phyloP scores from a whole-genome alignment of 2,797 vertebrate species.

The Microchirus variegatus region DNA sequence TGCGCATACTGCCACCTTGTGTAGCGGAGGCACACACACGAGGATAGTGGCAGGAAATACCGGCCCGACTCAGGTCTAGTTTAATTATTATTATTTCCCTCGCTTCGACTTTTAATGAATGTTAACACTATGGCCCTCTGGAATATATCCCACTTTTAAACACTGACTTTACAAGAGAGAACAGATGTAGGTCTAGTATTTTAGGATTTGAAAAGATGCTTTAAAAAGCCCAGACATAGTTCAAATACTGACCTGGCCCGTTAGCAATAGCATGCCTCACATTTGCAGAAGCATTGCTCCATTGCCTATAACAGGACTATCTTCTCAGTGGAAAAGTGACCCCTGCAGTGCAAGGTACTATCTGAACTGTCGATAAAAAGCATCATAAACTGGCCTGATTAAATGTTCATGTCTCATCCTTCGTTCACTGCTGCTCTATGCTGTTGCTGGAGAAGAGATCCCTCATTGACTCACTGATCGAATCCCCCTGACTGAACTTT shows the following conservation, averaged over 20 bases:
- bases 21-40: too few relatives aligned
- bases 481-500: conserved; percentile 47
- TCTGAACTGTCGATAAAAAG: conserved; percentile 46
- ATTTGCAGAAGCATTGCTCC: conserved; percentile 1
- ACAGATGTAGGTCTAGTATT: conserved; percentile 4
- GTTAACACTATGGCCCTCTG: too few relatives aligned
- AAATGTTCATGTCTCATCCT: conserved; percentile 41
- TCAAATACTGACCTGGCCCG: neutral
- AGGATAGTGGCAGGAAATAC: too few relatives aligned
- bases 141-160: too few relatives aligned
- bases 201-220: neutral
- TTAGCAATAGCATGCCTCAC: conserved; percentile 2
- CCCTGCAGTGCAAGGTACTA: conserved; percentile 13
- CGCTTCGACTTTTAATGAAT: too few relatives aligned
- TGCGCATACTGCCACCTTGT: too few relatives aligned
- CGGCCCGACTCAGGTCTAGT: too few relatives aligned
- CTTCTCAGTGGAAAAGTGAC: conserved; percentile 9
- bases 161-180: conserved; percentile 6
- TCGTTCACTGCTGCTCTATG: conserved; percentile 23
- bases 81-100: too few relatives aligned
- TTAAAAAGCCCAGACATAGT: conserved; percentile 24
- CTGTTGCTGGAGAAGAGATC: conserved; percentile 45
- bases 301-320: conserved; percentile 6
- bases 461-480: conserved; percentile 66
- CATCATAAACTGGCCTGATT: conserved; percentile 66